Base-by-base conservation (phyloP, 2,888 invertebrate species). In the Neoscelio sp. region DNA sequence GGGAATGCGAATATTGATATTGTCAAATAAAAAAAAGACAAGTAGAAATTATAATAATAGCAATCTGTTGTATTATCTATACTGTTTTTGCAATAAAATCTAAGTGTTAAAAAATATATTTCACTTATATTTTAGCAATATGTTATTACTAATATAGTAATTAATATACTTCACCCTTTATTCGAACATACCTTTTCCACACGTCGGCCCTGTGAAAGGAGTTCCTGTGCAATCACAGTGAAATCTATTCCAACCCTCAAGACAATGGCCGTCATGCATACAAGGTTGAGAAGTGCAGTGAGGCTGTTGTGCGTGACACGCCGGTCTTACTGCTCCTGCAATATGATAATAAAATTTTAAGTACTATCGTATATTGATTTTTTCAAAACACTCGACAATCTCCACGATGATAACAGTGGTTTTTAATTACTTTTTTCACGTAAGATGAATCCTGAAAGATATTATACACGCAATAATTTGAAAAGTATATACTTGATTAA, bases 171-270 rank as follows among this genome's bases (percentile, higher is more conserved):
- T 48, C 42, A 12, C 48, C 46, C 58, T 65, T 58, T 42, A 50
- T 58, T 30, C 42, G 28, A 44, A 62, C 88, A 87, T 87, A 96
- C 96, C 95, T 91, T 96, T 93, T 80, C 97, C 97, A 91, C 99
- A 99, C 7, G 96, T 97, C 0, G 96, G 96, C 20, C 98, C 99
- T 0, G 95, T 95, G 87, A 95, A 98, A 80, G 95, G 93, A 0
- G 98, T 98, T 28, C 94, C 93, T 6, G 96, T 95, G 89, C 99
- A 99, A 90, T 99, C 98, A 89, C 99, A 99, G 58, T 97, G 93
- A 83, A 96, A 96, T 74, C 98, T 93, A 91, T 98, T 98, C 98
- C 98, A 99, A 0, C 99, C 99, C 89, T 98, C 98, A 2, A 94
- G 92, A 91, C 99, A 99, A 15, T 92, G 91, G 0, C 97, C 98